These are phyloP conservation scores for Ferrisia virgata DNA, from an alignment of 2,888 invertebrate genomes.

Conservation along the genomic window DNA sequence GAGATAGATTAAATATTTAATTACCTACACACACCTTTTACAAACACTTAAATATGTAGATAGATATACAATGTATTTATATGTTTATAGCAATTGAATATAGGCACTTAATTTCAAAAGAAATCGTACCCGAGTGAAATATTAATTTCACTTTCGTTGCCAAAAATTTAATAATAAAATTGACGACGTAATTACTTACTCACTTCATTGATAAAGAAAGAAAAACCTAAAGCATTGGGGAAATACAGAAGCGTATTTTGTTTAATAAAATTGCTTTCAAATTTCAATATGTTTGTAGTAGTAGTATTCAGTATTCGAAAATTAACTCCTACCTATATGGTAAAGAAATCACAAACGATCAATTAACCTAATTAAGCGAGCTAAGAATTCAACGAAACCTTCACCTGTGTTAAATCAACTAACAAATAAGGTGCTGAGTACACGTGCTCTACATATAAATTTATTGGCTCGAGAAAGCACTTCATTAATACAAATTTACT, in stretches of 20 bases:
- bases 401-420: background rate
- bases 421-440: background rate
- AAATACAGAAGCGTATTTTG: background rate
- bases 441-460: background rate
- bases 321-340: background rate
- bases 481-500: slow-evolving; percentile 13
- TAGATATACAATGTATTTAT: no score
- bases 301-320: no score
- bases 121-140: no score
- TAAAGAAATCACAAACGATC: slow-evolving; percentile 15
- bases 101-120: no score
- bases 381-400: background rate
- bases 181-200: no score
- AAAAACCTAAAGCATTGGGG: background rate
- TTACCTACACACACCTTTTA: no score
- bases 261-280: background rate
- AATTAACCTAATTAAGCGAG: slow-evolving; percentile 19
- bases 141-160: no score
- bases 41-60: no score
- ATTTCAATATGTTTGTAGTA: no score
- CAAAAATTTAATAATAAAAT: no score
- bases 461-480: background rate
- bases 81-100: no score
- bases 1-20: no score
- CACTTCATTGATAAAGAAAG: background rate